Conservation (phyloP, 1,140 invertebrate species). For the Zelostemma sp. region DNA sequence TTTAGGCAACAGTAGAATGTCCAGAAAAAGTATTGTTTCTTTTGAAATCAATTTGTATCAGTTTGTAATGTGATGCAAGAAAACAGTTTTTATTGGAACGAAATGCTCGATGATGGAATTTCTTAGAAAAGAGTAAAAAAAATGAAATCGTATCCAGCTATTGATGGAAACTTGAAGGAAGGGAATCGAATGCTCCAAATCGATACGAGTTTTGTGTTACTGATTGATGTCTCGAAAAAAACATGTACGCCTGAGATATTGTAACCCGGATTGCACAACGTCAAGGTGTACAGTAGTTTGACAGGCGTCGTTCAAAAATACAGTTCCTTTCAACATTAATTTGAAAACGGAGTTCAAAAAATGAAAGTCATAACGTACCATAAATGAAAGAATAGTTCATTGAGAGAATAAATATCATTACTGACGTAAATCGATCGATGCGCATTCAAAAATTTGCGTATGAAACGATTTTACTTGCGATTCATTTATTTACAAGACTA, state of each 20-base stretch:
- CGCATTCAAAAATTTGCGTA: background rate
- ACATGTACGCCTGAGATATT: constrained; percentile 21
- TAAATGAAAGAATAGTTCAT: background rate
- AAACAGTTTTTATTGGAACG: background rate
- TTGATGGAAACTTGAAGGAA: background rate
- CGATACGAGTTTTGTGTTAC: constrained; percentile 21
- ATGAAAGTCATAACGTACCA: constrained; percentile 1
- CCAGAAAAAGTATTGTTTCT: too few relatives aligned
- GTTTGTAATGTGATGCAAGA: too few relatives aligned
- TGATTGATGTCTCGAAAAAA: constrained; percentile 17
- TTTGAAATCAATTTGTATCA: too few relatives aligned
- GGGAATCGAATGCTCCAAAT: constrained; percentile 19
- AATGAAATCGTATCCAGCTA: too few relatives aligned
- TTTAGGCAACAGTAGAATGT: background rate
- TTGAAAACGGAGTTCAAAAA: too few relatives aligned
- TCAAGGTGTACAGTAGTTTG: constrained; percentile 19
- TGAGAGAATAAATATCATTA: background rate
- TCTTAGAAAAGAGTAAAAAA: too few relatives aligned
- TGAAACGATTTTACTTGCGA: background rate
- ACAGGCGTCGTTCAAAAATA: background rate
- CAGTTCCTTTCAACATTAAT: background rate
- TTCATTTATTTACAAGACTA: background rate
- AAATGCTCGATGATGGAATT: background rate
- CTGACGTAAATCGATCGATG: too few relatives aligned
- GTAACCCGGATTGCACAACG: constrained; percentile 30